Conservation (phyloP, 2,888 invertebrate species). For the Plagiodera versicolora region DNA sequence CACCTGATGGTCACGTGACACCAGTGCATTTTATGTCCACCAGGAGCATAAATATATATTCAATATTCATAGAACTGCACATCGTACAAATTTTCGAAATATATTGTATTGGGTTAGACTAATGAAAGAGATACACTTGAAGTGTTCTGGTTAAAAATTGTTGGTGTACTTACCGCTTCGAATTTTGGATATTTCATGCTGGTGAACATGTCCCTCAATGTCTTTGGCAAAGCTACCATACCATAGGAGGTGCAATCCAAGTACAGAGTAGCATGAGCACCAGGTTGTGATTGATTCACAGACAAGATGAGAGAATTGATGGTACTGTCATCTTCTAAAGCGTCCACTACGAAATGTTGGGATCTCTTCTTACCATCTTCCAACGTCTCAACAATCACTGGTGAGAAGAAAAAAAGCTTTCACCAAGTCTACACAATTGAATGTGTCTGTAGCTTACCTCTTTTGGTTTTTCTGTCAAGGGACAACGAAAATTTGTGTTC, state of each 20-base stretch:
- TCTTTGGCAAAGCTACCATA: conserved; percentile 62
- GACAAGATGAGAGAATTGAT: conserved; percentile 61
- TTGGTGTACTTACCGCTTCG: conserved; percentile 59
- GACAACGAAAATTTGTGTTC: conserved; percentile 60
- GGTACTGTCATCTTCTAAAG: conserved; percentile 58
- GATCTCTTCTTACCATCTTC: conserved; percentile 61
- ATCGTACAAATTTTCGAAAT: too few species aligned
- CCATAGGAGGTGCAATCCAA: conserved; percentile 68
- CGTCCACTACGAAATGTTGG: conserved; percentile 65
- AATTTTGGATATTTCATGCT: conserved; percentile 59
- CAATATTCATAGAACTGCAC: too few species aligned
- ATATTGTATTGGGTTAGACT: too few species aligned
- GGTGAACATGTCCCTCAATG: conserved; percentile 61
- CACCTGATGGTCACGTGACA: too few species aligned
- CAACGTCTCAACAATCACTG: conserved; percentile 69
- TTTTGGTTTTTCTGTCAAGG: conserved; percentile 59
- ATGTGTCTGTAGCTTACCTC: conserved; percentile 51
- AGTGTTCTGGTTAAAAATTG: too few species aligned
- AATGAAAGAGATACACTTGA: too few species aligned
- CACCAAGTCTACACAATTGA: background rate
- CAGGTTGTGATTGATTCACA: conserved; percentile 60
- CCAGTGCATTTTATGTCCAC: too few species aligned
- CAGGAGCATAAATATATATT: too few species aligned
- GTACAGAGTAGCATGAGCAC: conserved; percentile 64
- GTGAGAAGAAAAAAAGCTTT: conserved; percentile 17